These are phyloP conservation scores for Pseudopodoces humilis DNA, from an alignment of 2,113 vertebrate species.

Conservation along the genomic window DNA sequence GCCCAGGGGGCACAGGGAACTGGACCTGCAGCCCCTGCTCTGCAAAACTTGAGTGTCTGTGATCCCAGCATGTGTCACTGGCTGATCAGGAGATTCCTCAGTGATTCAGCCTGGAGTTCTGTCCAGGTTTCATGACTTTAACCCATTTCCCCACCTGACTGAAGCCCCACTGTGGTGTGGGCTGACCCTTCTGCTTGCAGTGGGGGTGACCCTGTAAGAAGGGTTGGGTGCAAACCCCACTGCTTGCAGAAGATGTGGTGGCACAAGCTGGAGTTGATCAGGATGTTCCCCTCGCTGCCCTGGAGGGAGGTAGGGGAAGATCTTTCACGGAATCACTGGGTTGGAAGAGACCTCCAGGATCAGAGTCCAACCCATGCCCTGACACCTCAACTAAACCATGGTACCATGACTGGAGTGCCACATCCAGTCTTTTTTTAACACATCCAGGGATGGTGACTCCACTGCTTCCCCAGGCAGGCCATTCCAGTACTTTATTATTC, in stretches of 20 bases:
- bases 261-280: background rate
- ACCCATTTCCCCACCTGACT: background rate
- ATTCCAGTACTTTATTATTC: too few species aligned
- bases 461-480: too few species aligned
- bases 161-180: rapidly evolving
- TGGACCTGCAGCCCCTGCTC: background rate
- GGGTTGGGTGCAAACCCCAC: background rate
- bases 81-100: background rate
- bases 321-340: background rate
- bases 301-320: background rate
- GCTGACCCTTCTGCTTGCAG: background rate
- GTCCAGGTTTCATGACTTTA: background rate
- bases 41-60: rapidly evolving
- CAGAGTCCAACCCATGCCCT: too few species aligned
- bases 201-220: too few species aligned
- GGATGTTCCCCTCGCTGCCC: background rate
- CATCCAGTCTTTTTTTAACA: too few species aligned
- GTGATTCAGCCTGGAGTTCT: too few species aligned
- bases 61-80: background rate
- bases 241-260: background rate
- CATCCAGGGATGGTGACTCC: too few species aligned
- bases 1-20: background rate
- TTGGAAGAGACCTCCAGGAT: too few species aligned
- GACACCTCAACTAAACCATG: too few species aligned
- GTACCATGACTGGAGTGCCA: too few species aligned